Base-by-base conservation (phyloP, 2,888 invertebrate genomes). In the Aphodius granarius region DNA sequence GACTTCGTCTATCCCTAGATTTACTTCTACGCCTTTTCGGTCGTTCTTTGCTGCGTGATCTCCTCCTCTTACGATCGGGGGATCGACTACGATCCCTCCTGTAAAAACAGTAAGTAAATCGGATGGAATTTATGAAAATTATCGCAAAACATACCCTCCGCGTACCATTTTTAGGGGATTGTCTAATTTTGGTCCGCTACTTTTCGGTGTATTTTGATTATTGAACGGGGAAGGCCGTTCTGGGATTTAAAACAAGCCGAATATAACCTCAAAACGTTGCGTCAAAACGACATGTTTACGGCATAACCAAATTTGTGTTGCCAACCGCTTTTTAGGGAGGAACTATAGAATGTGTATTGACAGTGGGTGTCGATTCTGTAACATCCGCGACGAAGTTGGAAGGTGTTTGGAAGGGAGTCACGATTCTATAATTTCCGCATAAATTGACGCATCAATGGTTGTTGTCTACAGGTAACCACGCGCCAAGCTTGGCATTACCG, bases 21-120 rank as follows among this genome's bases (percentile, higher is more conserved):
- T 83, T 80, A 78, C 84, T 83, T 76, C 84, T 81, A 23, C 81
- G 80, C 62, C 83, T 81, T 17, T 81, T 80, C 18, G 81, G 77
- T 68, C 85, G 81, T 22, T 85, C 85, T 62, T 90, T 88, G 15
- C 93, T 92, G 77, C 92, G 88, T 68, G 92, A 93, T 80, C 92
- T 89, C 81, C 92, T 92, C 5, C 85, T 82, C 81, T 85, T 85
- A 71, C 85, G 78, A 21, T 86, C 86, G 4, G 84, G 84, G 63
- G 84, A 79, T 23, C 81, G 78, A 76, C 85, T 86, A 76, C 85
- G 82, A 65, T 85, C 85, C 20, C 85, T 79, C 20, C 84, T 84
- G 13, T 13, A 13, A 13, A 9, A 9, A 13, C 13, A 43, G 13
- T 43, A 43, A n/a, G n/a, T n/a, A n/a, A n/a, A n/a, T n/a, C n/a